A percentile compares a stretch with the other conserved stretches of the same genome.
Evolutionary conservation across 1,140 invertebrate species (phyloP).

Genomic region (Oreohelix idahoensis): DNA sequence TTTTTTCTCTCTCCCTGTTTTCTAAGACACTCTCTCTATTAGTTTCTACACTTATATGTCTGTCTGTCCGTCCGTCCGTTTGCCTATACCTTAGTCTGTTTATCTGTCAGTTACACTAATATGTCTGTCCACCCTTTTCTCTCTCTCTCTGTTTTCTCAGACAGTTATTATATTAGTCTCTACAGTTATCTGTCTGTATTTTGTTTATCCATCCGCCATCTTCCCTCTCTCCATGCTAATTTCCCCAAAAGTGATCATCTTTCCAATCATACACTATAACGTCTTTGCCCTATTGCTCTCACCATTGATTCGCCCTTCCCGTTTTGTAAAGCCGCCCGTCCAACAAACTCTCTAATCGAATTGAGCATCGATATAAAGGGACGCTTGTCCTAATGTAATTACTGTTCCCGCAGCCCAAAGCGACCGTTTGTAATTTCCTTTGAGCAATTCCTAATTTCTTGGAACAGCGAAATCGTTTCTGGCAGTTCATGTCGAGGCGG

Average conservation of each 20-base stretch:
- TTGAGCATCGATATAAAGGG: conserved; percentile 12
- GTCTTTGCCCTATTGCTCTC: neutral
- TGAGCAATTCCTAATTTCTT: conserved; percentile 5
- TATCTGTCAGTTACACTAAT: neutral
- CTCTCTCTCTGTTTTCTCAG: no score
- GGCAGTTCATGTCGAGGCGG: neutral
- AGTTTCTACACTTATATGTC: neutral
- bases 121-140: no score
- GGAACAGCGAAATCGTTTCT: neutral
- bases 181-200: no score
- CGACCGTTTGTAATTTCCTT: neutral
- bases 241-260: neutral
- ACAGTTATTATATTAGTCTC: no score
- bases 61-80: neutral
- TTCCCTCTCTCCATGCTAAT: neutral
- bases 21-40: no score
- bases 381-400: neutral
- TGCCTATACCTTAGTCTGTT: neutral
- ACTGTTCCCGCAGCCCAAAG: neutral
- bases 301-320: neutral
- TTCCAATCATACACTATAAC: neutral
- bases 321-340: conserved; percentile 10
- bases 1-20: neutral
- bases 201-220: no score
- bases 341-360: neutral